Evolutionary conservation across 2,797 vertebrate genomes (phyloP).

Genomic region (Paramormyrops hopkinsi): DNA sequence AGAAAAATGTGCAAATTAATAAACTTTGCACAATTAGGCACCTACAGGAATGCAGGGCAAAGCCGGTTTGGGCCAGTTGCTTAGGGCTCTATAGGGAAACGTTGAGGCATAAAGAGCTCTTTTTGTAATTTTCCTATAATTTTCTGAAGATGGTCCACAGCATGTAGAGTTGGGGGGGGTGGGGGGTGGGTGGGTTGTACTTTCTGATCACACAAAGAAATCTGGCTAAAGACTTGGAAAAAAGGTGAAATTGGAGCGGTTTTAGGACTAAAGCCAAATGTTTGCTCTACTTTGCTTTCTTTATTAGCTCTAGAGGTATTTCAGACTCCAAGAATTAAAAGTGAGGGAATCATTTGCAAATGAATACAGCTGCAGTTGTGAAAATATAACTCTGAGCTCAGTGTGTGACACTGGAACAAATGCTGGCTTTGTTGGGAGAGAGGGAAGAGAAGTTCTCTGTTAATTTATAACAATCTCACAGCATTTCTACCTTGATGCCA

Average conservation of each 20-base stretch:
- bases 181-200: neutral
- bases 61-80: neutral
- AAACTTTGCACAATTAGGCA: neutral
- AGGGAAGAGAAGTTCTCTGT: slow-evolving; percentile 72
- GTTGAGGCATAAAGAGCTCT: neutral
- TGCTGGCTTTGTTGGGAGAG: slow-evolving; percentile 71
- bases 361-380: slow-evolving; percentile 89
- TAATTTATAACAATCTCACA: slow-evolving; percentile 92
- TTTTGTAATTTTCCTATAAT: neutral
- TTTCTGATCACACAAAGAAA: slow-evolving; percentile 23
- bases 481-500: slow-evolving; percentile 88
- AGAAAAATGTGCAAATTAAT: slow-evolving; percentile 10
- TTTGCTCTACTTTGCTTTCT: slow-evolving; percentile 80
- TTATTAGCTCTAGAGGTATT: slow-evolving; percentile 86
- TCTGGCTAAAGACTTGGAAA: slow-evolving; percentile 23
- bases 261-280: slow-evolving; percentile 74
- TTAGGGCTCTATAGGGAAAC: neutral
- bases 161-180: neutral
- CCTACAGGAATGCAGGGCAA: neutral
- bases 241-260: slow-evolving; percentile 61
- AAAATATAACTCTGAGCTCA: slow-evolving; percentile 88
- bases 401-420: slow-evolving; percentile 83
- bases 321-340: slow-evolving; percentile 81
- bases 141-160: slow-evolving; percentile 19
- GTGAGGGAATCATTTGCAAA: slow-evolving; percentile 86